phyloP scores from a whole-genome alignment of 23 tunicate genomes.

The Halocynthia aurantium region DNA sequence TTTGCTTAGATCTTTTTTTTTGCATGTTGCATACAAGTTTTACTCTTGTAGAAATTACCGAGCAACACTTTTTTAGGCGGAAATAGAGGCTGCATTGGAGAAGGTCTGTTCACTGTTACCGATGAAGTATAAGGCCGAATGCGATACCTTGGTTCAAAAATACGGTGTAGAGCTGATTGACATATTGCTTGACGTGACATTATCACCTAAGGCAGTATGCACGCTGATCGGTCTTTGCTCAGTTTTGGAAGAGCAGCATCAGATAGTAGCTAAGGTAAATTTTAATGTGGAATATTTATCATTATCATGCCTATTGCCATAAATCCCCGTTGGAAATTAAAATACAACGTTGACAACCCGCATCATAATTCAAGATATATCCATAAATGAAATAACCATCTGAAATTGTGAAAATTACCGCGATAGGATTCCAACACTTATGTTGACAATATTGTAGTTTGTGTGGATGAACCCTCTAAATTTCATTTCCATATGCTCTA shows the following conservation, averaged over 20 bases:
- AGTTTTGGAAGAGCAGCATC: neutral
- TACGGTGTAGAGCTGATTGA: conserved; percentile 39
- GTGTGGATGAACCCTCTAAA: no score
- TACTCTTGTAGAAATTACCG: neutral
- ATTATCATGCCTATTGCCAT: no score
- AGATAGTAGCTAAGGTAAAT: no score
- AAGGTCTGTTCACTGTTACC: conserved; percentile 45
- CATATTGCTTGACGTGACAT: conserved; percentile 10
- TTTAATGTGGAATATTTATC: no score
- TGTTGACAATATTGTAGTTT: no score
- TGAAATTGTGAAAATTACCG: no score
- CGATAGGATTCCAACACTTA: no score
- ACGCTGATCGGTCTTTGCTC: neutral
- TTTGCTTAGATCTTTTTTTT: conserved; percentile 3
- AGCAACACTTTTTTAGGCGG: conserved; percentile 31
- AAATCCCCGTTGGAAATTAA: no score
- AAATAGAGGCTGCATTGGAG: conserved; percentile 44
- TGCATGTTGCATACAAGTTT: neutral
- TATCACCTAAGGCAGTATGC: conserved; percentile 3
- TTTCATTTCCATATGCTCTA: no score
- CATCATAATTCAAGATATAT: no score
- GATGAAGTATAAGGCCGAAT: conserved; percentile 27
- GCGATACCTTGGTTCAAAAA: conserved; percentile 26
- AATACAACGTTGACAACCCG: no score
- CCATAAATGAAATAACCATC: no score